Base-by-base conservation (phyloP, 2,888 invertebrate species). In the Platerodrilus igneus region DNA sequence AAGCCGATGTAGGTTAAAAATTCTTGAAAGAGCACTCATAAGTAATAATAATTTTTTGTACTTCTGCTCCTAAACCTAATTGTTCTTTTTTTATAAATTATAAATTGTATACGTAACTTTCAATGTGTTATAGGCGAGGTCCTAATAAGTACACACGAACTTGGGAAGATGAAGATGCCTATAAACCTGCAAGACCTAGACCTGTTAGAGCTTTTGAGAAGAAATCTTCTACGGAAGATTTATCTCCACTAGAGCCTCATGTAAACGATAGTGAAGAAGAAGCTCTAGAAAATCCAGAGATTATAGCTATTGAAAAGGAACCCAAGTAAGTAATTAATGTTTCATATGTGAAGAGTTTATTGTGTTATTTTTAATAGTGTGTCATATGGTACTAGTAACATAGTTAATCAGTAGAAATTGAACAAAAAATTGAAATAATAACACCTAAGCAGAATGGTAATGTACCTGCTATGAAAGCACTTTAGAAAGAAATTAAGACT, bases 91-190 rank as follows among this genome's bases (percentile, higher is more conserved):
- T 16, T 37, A 29, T 23, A 28, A 30, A 5, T 25, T 17, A 7
- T 23, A 18, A 18, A 9, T 21, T n/a, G 19, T 9, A 30, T 9
- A 30, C 10, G 13, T n/a, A 17, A 21, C 23, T 15, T 16, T 10
- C 30, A n/a, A 18, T 1, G 10, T 15, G 11, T 41, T 31, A 26
- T 58, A 87, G 87, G 0, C 87, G 92, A 36, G 91, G 92, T 1
- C 92, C 92, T 0, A 91, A 85, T 63, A 92, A 91, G 65, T 93
- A 93, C 66, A 89, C 86, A 0, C 78, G 92, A 7, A 90, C 88
- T 41, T 93, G 92, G 91, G 90, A 92, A 62, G 92, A 93, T 62
- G 90, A 89, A 62, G 87, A 87, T 60, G 92, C 92, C 0, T 93
- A 92, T 63, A 81, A 86, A 51, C 68, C 74, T 9, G 60, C 58